These are phyloP conservation scores for Papilio polyxenes DNA, from an alignment of 1,140 invertebrate genomes.

Conservation along the genomic window DNA sequence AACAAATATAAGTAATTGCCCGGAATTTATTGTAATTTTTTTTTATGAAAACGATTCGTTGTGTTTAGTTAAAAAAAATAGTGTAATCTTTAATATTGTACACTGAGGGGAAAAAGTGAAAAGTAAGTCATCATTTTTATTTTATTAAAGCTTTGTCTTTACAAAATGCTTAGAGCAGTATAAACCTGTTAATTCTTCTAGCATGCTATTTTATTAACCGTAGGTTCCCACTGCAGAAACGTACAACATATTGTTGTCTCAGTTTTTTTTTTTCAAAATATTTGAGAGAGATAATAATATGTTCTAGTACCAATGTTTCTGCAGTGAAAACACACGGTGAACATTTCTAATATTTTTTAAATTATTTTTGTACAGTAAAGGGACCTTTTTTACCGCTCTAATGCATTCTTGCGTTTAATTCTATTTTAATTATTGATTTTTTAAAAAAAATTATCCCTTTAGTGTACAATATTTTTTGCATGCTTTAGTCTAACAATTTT, in stretches of 20 bases:
- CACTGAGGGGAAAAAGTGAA: constrained; percentile 72
- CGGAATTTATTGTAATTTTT: neutral
- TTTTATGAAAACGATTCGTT: neutral
- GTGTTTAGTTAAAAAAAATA: constrained; percentile 42
- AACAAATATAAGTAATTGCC: too few relatives aligned
- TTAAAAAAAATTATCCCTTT: constrained; percentile 71
- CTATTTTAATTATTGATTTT: constrained; percentile 41
- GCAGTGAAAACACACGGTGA: neutral
- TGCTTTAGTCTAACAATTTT: constrained; percentile 41
- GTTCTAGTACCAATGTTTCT: neutral
- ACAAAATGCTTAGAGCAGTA: constrained; percentile 72
- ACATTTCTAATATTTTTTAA: constrained; percentile 31
- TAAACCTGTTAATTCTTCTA: constrained; percentile 42
- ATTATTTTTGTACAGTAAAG: constrained; percentile 73
- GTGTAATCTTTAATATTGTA: constrained; percentile 63
- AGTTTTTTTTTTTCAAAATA: constrained; percentile 33
- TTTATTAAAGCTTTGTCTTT: constrained; percentile 60
- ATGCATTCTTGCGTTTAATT: constrained; percentile 43
- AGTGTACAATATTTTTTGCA: constrained; percentile 77
- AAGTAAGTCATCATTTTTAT: constrained; percentile 66
- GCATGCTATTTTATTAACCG: constrained; percentile 55
- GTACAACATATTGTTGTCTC: neutral
- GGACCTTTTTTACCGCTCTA: constrained; percentile 74
- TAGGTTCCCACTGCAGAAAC: neutral
- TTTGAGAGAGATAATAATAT: neutral